Evolutionary conservation across 2,888 invertebrate genomes (phyloP), one percentile per base, ranked within the genome.

Genomic region (Plagiodera versicolora): DNA sequence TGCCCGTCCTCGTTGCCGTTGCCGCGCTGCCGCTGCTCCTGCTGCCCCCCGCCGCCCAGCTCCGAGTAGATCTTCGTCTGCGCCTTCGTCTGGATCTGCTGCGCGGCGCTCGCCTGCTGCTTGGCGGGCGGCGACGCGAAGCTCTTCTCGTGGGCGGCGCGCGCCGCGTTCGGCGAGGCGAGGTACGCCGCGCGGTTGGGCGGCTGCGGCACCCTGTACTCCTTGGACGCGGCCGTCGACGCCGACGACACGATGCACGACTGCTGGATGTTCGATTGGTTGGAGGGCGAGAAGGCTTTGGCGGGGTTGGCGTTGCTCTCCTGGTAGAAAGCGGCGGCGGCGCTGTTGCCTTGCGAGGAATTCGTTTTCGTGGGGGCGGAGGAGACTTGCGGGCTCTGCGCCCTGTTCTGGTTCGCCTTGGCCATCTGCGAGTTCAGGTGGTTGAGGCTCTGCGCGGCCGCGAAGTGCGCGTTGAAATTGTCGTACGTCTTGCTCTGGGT

Each of bases 1-100:
- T 81, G 81, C 3, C 72, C 72, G 51, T 66, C 67, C 56, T 53
- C 53, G 16, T 53, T 63, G 54, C 35, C 19, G 2, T n/a, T 35
- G 30, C 58, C 44, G 28, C 52, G 61, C 45, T 52, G 19, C 48
- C 80, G 58, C 67, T 76, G 30, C 45, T 50, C 47, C 58, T 64
- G 16, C 16, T 61, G 62, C 28, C 66, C 56, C 49, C 69, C 69
- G 54, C 67, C 77, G 6, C 70, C 70, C 68, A 89, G 72, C 74
- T 91, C 91, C 57, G 90, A 88, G 79, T 91, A 91, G 71, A 89
- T 86, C 82, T 91, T 91, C 70, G 88, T 85, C 81, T 90, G 89
- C 67, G 89, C 88, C 81, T 91, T 91, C 63, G 89, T 88, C 79
- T 90, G 90, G 69, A 89, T 86, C 61, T 80, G 81, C 39, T 54